phyloP scores from a whole-genome alignment of 92 coral and sea anemone genomes.

The Umimayanthus chanpuru region DNA sequence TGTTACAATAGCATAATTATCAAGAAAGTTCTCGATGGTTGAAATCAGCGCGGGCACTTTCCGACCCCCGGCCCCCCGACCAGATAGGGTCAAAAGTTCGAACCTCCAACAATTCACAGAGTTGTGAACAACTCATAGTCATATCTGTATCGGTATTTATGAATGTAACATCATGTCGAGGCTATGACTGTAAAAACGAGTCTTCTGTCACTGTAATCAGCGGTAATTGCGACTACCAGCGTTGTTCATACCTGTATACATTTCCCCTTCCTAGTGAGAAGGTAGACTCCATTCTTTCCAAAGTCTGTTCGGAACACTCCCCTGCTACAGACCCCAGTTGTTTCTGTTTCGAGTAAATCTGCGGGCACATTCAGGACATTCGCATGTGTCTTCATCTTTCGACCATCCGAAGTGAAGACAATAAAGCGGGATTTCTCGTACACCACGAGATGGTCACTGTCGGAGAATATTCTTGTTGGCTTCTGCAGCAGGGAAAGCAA shows the following conservation, averaged over 20 bases:
- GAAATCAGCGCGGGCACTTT: too few relatives aligned
- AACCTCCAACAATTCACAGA: too few relatives aligned
- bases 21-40: too few relatives aligned
- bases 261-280: slow-evolving; percentile 3
- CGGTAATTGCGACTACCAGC: neutral
- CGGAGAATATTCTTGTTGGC: neutral
- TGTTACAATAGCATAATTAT: too few relatives aligned
- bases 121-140: too few relatives aligned
- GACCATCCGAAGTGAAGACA: neutral
- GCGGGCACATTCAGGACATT: neutral
- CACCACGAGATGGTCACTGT: slow-evolving; percentile 7
- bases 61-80: too few relatives aligned
- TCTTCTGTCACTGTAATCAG: neutral
- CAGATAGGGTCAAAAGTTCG: too few relatives aligned
- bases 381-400: neutral
- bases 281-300: slow-evolving; percentile 13
- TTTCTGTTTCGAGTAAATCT: neutral
- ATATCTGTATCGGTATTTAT: too few relatives aligned
- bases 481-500: neutral
- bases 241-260: neutral
- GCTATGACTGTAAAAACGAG: neutral
- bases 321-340: neutral
- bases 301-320: slow-evolving; percentile 12
- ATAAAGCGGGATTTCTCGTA: neutral
- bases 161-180: too few relatives aligned